A percentile compares a stretch with the other conserved stretches of the same genome.
phyloP scores from a whole-genome alignment of 2,797 vertebrate species.

The Onychomys leucogaster region DNA sequence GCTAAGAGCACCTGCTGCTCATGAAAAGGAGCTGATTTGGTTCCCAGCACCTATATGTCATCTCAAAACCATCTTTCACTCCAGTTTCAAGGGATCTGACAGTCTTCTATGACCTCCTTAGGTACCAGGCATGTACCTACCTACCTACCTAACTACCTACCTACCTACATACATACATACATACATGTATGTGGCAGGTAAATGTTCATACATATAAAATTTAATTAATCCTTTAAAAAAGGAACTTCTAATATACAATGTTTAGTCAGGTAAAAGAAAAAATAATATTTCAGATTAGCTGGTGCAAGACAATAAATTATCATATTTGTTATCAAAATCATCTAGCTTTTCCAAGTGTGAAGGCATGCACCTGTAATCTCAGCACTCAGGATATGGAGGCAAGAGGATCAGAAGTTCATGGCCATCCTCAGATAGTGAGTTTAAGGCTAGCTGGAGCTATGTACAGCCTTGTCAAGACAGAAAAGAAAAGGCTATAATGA shows the following conservation, averaged over 20 bases:
- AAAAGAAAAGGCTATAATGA: neutral
- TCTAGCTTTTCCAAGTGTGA: neutral
- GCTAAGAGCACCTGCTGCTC: neutral
- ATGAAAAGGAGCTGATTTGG: neutral
- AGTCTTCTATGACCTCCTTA: neutral
- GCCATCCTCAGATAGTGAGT: neutral
- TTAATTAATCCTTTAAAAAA: neutral
- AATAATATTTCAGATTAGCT: neutral
- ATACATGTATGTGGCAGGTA: neutral
- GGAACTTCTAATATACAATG: neutral
- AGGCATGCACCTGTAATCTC: neutral
- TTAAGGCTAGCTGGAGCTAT: neutral
- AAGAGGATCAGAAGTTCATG: neutral
- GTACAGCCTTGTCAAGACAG: neutral
- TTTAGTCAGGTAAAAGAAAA: conserved; percentile 41
- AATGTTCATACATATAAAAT: neutral
- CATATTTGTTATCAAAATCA: conserved; percentile 53
- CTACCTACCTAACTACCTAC: neutral
- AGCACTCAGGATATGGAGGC: neutral
- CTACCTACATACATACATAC: neutral
- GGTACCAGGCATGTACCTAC: neutral
- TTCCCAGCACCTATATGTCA: neutral
- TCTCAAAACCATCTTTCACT: neutral
- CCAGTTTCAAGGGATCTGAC: neutral
- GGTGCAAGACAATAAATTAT: conserved; percentile 35